Percentiles rank a stretch among this genome's conserved stretches.
Conservation (phyloP, 2,888 invertebrate species). For the Beris morrisii region DNA sequence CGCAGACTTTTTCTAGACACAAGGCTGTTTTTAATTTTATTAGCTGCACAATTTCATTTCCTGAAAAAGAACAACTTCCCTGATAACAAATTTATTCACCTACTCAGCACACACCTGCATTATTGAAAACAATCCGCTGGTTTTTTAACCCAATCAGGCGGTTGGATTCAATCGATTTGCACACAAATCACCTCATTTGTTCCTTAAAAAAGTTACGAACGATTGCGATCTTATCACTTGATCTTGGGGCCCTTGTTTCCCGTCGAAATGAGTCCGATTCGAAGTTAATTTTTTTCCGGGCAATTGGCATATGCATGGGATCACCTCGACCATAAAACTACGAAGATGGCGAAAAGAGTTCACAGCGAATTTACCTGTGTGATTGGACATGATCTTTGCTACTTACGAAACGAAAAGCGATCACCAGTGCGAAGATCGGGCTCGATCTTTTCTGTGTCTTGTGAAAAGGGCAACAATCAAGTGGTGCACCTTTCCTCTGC, state of each 20-base stretch:
- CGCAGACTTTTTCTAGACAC: no score
- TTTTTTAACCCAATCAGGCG: background rate
- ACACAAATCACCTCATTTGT: slow-evolving; percentile 25
- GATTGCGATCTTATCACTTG: slow-evolving; percentile 16
- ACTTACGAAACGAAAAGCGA: slow-evolving; percentile 30
- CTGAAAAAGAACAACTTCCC: no score
- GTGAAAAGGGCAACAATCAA: slow-evolving; percentile 14
- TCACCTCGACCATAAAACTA: slow-evolving; percentile 1
- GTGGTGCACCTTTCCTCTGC: slow-evolving; percentile 6
- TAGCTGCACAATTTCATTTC: no score
- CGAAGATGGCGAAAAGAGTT: slow-evolving; percentile 10
- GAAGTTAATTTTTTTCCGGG: slow-evolving; percentile 12
- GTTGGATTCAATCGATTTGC: slow-evolving; percentile 17
- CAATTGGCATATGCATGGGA: slow-evolving; percentile 4
- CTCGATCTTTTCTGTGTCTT: background rate
- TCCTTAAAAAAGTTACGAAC: background rate
- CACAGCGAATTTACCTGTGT: slow-evolving; percentile 26
- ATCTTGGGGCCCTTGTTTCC: background rate
- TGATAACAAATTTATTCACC: no score
- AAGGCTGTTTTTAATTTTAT: no score
- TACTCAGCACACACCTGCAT: slow-evolving; percentile 20
- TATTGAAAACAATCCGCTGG: slow-evolving; percentile 15
- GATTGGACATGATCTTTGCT: slow-evolving; percentile 31
- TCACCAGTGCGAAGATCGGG: slow-evolving; percentile 17
- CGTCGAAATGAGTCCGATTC: background rate